phyloP scores from a whole-genome alignment of 2,797 vertebrate species.

The Tenualosa thibaudeaui region DNA sequence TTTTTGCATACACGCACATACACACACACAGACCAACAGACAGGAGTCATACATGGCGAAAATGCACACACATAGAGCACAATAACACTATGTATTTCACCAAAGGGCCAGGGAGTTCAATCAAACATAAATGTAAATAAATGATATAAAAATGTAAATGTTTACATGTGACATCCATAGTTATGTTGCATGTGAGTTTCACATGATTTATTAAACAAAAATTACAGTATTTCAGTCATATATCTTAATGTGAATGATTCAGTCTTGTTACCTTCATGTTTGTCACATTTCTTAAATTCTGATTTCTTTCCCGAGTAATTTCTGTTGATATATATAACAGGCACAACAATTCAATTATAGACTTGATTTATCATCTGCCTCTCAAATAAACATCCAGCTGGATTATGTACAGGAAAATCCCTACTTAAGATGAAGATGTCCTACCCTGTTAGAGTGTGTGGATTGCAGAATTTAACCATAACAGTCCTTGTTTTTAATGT shows the following conservation, averaged over 20 bases:
- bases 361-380: not conserved
- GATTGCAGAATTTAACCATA: not conserved
- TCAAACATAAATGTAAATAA: not conserved
- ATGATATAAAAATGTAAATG: not conserved
- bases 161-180: constrained; percentile 3
- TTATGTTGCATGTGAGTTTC: not conserved
- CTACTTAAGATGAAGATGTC: not conserved
- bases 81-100: not conserved
- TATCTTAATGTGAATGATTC: not conserved
- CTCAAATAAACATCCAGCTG: not conserved
- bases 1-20: not conserved
- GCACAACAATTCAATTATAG: not conserved
- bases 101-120: not conserved
- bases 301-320: not conserved
- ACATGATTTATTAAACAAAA: not conserved
- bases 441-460: not conserved
- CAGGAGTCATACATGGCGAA: not conserved
- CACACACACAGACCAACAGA: not conserved
- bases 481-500: not conserved
- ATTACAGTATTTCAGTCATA: not conserved
- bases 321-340: not conserved
- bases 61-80: not conserved
- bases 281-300: not conserved
- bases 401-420: not conserved
- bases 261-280: not conserved